These are phyloP conservation scores for Speoplatyrhinus poulsoni DNA, from an alignment of 2,113 vertebrate species.

Conservation along the genomic window DNA sequence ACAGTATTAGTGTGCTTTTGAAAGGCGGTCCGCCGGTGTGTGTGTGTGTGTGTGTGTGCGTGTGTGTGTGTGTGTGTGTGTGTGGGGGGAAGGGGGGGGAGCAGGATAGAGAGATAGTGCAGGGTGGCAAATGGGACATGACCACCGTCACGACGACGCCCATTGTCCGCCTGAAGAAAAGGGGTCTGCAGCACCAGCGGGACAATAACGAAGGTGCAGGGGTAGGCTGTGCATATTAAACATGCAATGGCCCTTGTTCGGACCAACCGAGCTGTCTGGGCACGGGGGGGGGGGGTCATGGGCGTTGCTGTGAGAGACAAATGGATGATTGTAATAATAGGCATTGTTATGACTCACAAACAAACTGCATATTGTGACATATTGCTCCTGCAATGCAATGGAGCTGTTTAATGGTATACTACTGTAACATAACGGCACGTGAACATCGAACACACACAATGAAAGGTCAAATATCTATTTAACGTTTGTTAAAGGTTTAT, in stretches of 20 bases:
- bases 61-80: not conserved
- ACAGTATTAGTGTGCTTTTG: conserved; percentile 83
- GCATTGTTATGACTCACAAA: not conserved
- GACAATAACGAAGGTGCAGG: conserved; percentile 73
- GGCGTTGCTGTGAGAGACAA: conserved; percentile 18
- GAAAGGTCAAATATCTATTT: no score
- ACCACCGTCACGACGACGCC: conserved; percentile 65
- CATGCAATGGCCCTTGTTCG: conserved; percentile 51
- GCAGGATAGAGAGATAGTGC: conserved; percentile 78
- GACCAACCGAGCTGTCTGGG: conserved; percentile 64
- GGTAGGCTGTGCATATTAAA: conserved; percentile 74
- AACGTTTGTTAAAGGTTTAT: no score
- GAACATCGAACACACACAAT: no score
- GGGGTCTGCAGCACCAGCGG: conserved; percentile 66
- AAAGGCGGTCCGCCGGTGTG: conserved; percentile 68
- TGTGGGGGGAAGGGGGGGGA: conserved; percentile 28
- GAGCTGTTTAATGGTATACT: no score
- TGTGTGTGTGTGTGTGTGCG: not conserved
- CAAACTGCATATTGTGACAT: no score
- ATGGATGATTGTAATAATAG: conserved; percentile 37
- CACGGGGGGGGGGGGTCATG: conserved; percentile 36
- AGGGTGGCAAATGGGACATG: conserved; percentile 80
- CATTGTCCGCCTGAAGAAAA: conserved; percentile 77
- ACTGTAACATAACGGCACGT: no score
- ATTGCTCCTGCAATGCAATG: no score